These are phyloP conservation scores for Sebastes nivosus DNA, from an alignment of 2,797 vertebrate genomes.

Conservation along the genomic window DNA sequence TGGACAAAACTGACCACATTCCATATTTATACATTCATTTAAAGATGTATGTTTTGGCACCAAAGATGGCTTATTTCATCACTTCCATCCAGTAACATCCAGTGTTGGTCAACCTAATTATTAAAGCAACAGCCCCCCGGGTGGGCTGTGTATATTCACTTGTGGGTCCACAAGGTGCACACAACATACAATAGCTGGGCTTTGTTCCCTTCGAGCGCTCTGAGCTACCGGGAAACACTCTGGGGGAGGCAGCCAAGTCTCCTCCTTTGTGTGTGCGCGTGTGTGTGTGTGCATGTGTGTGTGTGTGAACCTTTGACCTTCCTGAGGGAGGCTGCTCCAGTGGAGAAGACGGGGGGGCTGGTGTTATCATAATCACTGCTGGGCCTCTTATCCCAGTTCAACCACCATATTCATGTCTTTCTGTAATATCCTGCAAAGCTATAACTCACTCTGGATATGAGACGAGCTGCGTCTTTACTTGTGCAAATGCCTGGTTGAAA, in stretches of 20 bases:
- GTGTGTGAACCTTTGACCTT: constrained; percentile 77
- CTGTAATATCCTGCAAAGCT: neutral
- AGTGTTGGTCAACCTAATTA: neutral
- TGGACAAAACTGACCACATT: neutral
- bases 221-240: constrained; percentile 55
- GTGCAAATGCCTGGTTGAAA: neutral
- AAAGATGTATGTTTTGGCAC: neutral
- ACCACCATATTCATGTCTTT: neutral
- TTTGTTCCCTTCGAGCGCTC: constrained; percentile 62
- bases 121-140: neutral
- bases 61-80: neutral
- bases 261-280: constrained; percentile 28
- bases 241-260: constrained; percentile 45
- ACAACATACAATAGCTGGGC: constrained; percentile 49
- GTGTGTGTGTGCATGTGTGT: constrained; percentile 10
- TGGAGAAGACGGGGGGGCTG: constrained; percentile 14
- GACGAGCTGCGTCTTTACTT: neutral
- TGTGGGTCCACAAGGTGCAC: constrained; percentile 27
- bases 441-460: neutral
- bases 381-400: constrained; percentile 24
- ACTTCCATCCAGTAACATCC: neutral
- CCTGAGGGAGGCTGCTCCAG: constrained; percentile 69
- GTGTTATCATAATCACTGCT: constrained; percentile 54
- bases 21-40: neutral
- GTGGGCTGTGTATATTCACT: constrained; percentile 11